Evolutionary conservation across 2,888 invertebrate genomes (phyloP), one percentile per base, ranked within the genome.

Genomic region (Drosophila greeni): DNA sequence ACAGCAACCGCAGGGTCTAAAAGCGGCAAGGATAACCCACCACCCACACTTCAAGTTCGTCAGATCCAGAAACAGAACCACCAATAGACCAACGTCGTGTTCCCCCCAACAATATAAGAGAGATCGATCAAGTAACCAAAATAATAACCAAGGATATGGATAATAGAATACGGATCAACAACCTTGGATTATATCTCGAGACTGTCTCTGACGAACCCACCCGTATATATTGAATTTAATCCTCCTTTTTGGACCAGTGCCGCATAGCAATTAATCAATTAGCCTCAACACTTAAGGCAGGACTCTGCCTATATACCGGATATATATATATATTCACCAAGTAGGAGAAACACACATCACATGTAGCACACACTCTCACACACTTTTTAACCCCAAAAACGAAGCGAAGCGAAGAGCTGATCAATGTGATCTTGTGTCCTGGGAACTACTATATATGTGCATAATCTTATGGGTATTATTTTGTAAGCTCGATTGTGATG

Each of bases 71-170:
- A 1, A 29, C 29, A 29, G 29, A 29, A 43, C 29, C 69, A 65
- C 52, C 69, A 65, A 74, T 61, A 73, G 76, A 72, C 74, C 79
- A 76, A 53, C 77, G 80, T 74, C 81, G 84, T 74, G 84, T 84
- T 84, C 73, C 70, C 77, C 59, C 33, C 55, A 20, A 33, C 51
- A 29, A 24, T 11, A 34, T 20, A 20, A 9, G 39, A 67, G 29
- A 43, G 56, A 52, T 49, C 18, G 57, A 40, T 39, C 18, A 39
- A 57, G 24, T 24, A 40, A 31, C 72, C 61, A 33, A 55, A 70
- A 29, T 45, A 48, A 52, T 31, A 48, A 54, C 34, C 52, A 33
- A 33, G 26, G 18, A 20, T 18, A 18, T 20, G 7, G 14, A 40
- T 14, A 18, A 4, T 16, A 18, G 1, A 18, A 12, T 39, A 14